Evolutionary conservation across 2,797 vertebrate genomes (phyloP).

Genomic region (Myiothlypis coronata): DNA sequence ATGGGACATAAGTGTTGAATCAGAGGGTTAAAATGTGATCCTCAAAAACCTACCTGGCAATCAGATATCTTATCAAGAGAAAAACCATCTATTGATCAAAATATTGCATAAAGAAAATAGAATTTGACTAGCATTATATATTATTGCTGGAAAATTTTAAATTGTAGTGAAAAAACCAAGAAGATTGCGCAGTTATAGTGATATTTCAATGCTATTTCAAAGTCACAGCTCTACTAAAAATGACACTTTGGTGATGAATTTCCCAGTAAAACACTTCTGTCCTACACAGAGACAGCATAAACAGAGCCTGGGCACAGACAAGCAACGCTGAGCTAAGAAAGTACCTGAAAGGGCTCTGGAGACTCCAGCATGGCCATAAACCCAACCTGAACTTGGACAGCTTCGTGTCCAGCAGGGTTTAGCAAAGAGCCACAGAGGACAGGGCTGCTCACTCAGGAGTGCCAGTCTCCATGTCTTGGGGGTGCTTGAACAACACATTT

Average conservation of each 20-base stretch:
- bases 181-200: not conserved
- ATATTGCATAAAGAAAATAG: not conserved
- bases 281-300: not conserved
- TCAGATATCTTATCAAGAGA: not conserved
- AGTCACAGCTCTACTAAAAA: not conserved
- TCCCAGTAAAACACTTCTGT: not conserved
- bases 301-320: not conserved
- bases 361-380: not conserved
- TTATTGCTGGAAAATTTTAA: not conserved
- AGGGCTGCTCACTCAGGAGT: not conserved
- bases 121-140: not conserved
- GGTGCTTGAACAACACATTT: not conserved
- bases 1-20: not conserved
- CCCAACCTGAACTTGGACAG: not conserved
- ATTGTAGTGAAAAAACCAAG: not conserved
- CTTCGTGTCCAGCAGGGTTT: not conserved
- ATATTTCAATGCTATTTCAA: not conserved
- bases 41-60: not conserved
- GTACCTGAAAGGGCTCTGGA: not conserved
- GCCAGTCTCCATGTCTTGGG: not conserved
- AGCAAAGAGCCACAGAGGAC: not conserved
- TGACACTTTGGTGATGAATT: not conserved
- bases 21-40: not conserved
- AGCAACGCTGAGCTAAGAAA: not conserved
- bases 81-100: not conserved